Evolutionary conservation across 2,888 invertebrate species (phyloP), one percentile per base, ranked within the genome.

Genomic region (Oxystoma pomonae): DNA sequence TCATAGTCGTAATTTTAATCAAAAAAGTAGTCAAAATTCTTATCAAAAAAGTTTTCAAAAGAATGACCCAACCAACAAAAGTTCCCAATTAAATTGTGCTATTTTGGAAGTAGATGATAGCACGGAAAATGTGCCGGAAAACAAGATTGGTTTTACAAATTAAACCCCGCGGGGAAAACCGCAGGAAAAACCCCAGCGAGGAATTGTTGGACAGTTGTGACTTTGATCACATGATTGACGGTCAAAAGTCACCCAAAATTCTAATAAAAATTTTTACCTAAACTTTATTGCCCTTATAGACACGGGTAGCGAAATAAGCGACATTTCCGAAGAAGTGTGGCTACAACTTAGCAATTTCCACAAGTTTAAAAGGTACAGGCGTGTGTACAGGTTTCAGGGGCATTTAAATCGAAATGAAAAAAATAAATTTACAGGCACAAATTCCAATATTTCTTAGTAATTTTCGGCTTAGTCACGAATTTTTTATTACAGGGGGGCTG

Each of bases 301-400:
- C 17, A 62, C 58, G 9, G 62, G 62, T 19, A 62, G 62, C 53
- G 16, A 58, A 51, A 58, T 62, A 49, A 52, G 52, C 5, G 62
- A 16, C 2, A 58, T 62, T 16, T 49, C 49, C 21, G 20, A 58
- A 16, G 62, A 62, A 16, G 35, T 58, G 7, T 62, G 58, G 62
- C 49, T 56, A 19, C 58, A 62, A 22, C 51, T 62, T 3, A 7
- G 16, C 12, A 58, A 58, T 19, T 62, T 35, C 17, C 62, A 58
- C 20, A n/a, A 16, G 16, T 20, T 62, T 62, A 52, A 18, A 49
- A 22, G 57, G 62, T 52, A 58, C 21, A 1, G 58, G n/a, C n/a
- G n/a, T n/a, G 58, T 20, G 51, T 62, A 18, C n/a, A 19, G 2
- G 62, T 62, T 0, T 18, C 49, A 17, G 59, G 59, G 12, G 62